Conservation (phyloP, 1,140 invertebrate genomes). For the Thaumatotibia leucotreta region DNA sequence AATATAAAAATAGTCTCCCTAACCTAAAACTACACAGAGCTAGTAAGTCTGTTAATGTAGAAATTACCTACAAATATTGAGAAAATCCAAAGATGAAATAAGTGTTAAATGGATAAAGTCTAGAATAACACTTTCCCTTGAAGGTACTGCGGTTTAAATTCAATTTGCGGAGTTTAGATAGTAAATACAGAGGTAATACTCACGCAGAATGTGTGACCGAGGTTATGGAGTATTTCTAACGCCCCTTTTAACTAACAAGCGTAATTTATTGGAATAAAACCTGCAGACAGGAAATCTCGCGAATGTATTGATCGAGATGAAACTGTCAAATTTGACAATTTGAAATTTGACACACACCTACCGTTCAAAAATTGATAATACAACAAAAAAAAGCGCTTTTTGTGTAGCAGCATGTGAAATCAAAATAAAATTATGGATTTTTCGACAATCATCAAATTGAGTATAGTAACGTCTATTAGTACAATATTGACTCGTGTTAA, state of each 20-base stretch:
- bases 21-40: no score
- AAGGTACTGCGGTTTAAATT: neutral
- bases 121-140: neutral
- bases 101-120: neutral
- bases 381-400: no score
- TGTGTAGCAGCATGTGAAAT: no score
- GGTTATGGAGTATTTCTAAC: neutral
- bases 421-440: no score
- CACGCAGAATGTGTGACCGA: neutral
- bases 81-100: neutral
- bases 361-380: neutral
- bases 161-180: neutral
- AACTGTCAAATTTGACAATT: neutral
- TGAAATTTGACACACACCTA: no score
- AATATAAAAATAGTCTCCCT: neutral
- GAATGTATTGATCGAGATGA: neutral
- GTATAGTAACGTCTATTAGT: no score
- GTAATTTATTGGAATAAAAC: neutral
- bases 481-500: no score
- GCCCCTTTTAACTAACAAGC: conserved; percentile 1
- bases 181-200: neutral
- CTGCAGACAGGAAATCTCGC: neutral
- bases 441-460: no score
- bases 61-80: neutral
- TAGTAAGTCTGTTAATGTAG: neutral